Base-by-base conservation (phyloP, 2,888 invertebrate species). In the Steromphala cineraria region DNA sequence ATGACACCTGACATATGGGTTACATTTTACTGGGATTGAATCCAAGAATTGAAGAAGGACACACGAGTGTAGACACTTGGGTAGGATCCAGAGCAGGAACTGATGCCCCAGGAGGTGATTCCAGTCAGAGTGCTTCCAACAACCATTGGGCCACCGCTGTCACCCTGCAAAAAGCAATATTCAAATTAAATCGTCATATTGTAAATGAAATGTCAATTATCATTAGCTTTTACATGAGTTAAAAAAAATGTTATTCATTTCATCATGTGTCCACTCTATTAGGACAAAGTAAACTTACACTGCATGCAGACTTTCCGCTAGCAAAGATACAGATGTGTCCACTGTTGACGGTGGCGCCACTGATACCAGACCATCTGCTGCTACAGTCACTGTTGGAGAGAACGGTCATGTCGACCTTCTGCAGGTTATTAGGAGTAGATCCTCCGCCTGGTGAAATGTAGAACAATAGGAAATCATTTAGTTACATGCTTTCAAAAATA, bases 71-170 rank as follows among this genome's bases (percentile, higher is more conserved):
- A 89, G 31, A 89, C 87, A 67, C 86, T 86, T 17, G 89, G 89
- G 76, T 80, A 86, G 28, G 79, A 75, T 1, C 81, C 82, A 28
- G 80, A 80, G 81, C 89, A 89, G 17, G 83, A 82, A 10, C 67
- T 67, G 10, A 85, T 31, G 17, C 89, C 89, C 88, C 88, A 88
- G 77, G 87, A 87, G 36, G 89, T 89, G 77, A 89, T 83, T 1
- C 89, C 89, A 21, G 84, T 86, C 52, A 88, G 81, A 36, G 79
- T 19, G 19, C 84, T 83, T 53, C 82, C 53, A 74, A 86, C 86
- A 1, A 83, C 83, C 56, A 87, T 79, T 8, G 87, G 87, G 5
- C 87, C 87, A 24, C 89, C 89, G 67, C 87, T 88, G 83, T 88
- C 88, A 75, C 88, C 88, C 88, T 88, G 81, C 4, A 8, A 40